Evolutionary conservation across 2,888 invertebrate species (phyloP).

Genomic region (Drepanosiphum platanoidis): DNA sequence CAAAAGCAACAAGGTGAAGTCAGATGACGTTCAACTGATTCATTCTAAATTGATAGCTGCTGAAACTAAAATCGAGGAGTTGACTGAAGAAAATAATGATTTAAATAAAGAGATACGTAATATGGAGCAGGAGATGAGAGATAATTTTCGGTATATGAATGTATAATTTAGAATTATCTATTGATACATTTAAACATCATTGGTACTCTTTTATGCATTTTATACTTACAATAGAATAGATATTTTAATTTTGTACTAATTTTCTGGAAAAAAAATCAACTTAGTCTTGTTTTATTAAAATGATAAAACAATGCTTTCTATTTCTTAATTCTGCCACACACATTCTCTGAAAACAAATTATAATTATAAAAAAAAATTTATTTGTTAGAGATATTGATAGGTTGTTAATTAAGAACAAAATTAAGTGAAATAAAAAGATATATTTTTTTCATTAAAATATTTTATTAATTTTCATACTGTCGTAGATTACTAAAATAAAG

Average conservation of each 20-base stretch:
- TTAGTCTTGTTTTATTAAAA: background rate
- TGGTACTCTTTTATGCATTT: background rate
- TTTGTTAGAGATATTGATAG: too few relatives aligned
- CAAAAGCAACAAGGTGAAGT: slow-evolving; percentile 63
- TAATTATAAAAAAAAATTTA: too few relatives aligned
- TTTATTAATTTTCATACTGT: too few relatives aligned
- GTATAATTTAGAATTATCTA: background rate
- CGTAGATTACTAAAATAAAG: too few relatives aligned
- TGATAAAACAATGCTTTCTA: background rate
- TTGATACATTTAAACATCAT: background rate
- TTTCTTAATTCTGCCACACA: background rate
- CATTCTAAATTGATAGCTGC: slow-evolving; percentile 86
- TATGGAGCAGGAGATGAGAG: slow-evolving; percentile 98
- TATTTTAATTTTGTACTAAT: too few relatives aligned
- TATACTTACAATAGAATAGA: background rate
- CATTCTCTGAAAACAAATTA: too few relatives aligned
- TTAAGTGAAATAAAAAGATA: too few relatives aligned
- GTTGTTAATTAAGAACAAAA: too few relatives aligned
- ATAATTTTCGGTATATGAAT: slow-evolving; percentile 79
- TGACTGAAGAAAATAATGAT: slow-evolving; percentile 96
- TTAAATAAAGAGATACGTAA: slow-evolving; percentile 92
- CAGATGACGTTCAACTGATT: slow-evolving; percentile 69
- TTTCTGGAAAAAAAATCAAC: background rate
- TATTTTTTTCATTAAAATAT: too few relatives aligned
- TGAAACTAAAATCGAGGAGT: slow-evolving; percentile 89